Base-by-base conservation (phyloP, 2,888 invertebrate species). In the Mesopsocus fuscifrons region DNA sequence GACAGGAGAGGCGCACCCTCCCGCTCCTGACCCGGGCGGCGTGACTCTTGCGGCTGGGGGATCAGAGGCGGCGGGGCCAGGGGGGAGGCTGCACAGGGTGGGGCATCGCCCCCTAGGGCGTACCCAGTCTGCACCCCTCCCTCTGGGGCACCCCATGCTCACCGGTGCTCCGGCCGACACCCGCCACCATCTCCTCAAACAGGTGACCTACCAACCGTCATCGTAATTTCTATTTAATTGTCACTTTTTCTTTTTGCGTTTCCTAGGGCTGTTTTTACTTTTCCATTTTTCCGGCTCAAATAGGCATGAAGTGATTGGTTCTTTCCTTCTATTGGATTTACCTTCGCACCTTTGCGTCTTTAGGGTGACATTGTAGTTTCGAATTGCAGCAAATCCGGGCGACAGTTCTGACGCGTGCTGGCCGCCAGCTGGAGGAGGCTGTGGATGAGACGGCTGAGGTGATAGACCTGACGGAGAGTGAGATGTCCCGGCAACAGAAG, bases 41-140 rank as follows among this genome's bases (percentile, higher is more conserved):
- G n/a, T n/a, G n/a, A n/a, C n/a, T n/a, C n/a, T n/a, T n/a, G n/a
- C n/a, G n/a, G n/a, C n/a, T n/a, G n/a, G n/a, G n/a, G n/a, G n/a
- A n/a, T n/a, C n/a, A n/a, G n/a, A n/a, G n/a, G n/a, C n/a, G n/a
- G n/a, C n/a, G n/a, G n/a, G n/a, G n/a, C n/a, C n/a, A n/a, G n/a
- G n/a, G n/a, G n/a, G n/a, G n/a, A n/a, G 78, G 53, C 68, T 80
- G 45, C 68, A 69, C 64, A 79, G 78, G 65, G 68, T 71, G 57
- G 71, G 74, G 53, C 81, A 81, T 54, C 66, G 87, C 42, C 87
- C 87, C 23, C 67, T 91, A 41, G 88, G 89, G 46, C 76, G 94
- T 57, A 94, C 94, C 45, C 92, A 94, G 64, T 92, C 92, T 35
- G 92, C 92, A 2, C 89, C 89, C 1, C 64, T 89, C 52, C 87